Base-by-base conservation (phyloP, 2,797 vertebrate species). In the Tragopan temminckii region DNA sequence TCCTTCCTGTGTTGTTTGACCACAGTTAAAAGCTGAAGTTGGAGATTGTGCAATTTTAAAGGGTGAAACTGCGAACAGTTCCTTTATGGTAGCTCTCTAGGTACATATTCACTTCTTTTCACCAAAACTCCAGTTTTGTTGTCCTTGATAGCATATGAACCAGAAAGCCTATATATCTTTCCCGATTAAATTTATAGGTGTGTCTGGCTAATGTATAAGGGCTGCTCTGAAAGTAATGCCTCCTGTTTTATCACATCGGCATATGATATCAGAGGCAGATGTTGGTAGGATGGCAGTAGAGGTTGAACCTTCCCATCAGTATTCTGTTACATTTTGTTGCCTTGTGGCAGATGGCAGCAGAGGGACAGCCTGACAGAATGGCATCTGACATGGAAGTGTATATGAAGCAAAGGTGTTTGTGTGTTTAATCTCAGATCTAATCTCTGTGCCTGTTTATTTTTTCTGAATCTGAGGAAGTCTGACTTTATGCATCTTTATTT, bases 11-110 rank as follows among this genome's bases (percentile, higher is more conserved):
- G 64, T 24, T 76, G 16, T 81, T 76, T 86, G 59, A 62, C 67
- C 59, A 46, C 74, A 93, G 63, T 63, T 90, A 88, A 82, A 88
- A 89, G 62, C 89, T 80, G n/a, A 77, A 89, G 82, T 38, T 67
- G 62, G 55, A 72, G 69, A 52, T 55, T 81, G 52, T 89, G 76
- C 42, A 50, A 80, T 64, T 71, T 88, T 29, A 58, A 85, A 86
- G 42, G 69, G 11, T 79, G 67, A 72, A 86, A 88, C 63, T 72
- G 42, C 80, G 67, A 72, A 10, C 24, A 57, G 14, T 64, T 93
- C 64, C 75, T 88, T 93, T 86, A 35, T 91, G 68, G 20, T 81
- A 90, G 52, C 71, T 93, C 50, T 93, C n/a, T 45, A 78, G 66
- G 75, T 67, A 80, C 71, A 79, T 40, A 29, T 74, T 87, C 10